Evolutionary conservation across 2,797 vertebrate species (phyloP).

Genomic region (Cephalopachus bancanus): DNA sequence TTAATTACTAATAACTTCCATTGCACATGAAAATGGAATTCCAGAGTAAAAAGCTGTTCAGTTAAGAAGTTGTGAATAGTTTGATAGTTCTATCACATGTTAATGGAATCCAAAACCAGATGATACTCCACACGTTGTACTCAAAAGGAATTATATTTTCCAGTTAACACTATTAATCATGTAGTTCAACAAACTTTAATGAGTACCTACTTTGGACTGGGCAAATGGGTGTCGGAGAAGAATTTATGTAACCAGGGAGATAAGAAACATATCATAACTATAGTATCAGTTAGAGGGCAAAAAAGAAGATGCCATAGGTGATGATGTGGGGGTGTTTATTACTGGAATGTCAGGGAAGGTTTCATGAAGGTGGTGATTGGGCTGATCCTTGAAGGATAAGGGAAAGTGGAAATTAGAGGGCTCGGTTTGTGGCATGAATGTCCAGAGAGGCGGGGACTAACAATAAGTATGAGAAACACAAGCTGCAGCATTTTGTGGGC

Average conservation of each 20-base stretch:
- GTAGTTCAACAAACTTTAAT: slow-evolving; percentile 1
- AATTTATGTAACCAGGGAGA: slow-evolving; percentile 16
- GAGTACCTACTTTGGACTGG: background rate
- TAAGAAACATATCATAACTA: background rate
- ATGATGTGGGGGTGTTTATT: background rate
- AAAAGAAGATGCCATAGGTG: background rate
- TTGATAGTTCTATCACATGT: background rate
- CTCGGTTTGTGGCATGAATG: background rate
- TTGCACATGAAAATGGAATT: background rate
- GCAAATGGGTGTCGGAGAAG: background rate
- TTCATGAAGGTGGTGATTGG: background rate
- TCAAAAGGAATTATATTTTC: slow-evolving; percentile 6
- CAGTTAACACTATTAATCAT: slow-evolving; percentile 41
- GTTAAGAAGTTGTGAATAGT: slow-evolving; percentile 26
- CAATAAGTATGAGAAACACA: background rate
- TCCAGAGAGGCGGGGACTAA: background rate
- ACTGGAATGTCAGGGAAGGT: background rate
- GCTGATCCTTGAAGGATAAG: background rate
- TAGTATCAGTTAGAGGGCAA: background rate
- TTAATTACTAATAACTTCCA: background rate
- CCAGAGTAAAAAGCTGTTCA: background rate
- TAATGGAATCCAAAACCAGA: slow-evolving; percentile 25
- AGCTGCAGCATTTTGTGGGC: background rate
- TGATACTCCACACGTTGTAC: background rate
- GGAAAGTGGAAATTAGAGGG: slow-evolving; percentile 19